Conservation (phyloP, 2,797 vertebrate species). For the Astyanax mexicanus region DNA sequence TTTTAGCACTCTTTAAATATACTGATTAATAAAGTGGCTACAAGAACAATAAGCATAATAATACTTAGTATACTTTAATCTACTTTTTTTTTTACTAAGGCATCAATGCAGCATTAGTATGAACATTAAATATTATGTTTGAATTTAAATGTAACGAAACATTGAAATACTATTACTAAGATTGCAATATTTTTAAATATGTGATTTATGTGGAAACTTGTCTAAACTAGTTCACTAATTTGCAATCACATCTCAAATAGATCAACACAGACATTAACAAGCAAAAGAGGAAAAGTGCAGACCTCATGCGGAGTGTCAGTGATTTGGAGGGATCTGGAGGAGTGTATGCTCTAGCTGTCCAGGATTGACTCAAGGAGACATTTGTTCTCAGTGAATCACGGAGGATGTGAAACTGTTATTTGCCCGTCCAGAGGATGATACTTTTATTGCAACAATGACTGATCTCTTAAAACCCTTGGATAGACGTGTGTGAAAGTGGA, state of each 20-base stretch:
- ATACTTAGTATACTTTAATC: too few species aligned
- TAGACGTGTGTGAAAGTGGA: constrained; percentile 41
- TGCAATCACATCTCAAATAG: background rate
- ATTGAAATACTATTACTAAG: too few species aligned
- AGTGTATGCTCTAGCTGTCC: background rate
- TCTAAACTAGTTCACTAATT: background rate
- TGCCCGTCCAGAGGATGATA: constrained; percentile 22
- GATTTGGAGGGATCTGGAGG: background rate
- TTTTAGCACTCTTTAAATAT: too few species aligned
- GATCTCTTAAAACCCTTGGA: constrained; percentile 44
- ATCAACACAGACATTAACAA: background rate
- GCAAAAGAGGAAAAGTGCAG: background rate
- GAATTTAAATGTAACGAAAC: background rate
- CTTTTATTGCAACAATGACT: constrained; percentile 47
- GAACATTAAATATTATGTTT: background rate
- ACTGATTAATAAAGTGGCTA: too few species aligned
- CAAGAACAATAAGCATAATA: too few species aligned
- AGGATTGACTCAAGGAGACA: constrained; percentile 13
- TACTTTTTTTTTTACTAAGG: too few species aligned
- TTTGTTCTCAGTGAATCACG: constrained; percentile 49
- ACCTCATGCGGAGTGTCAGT: background rate
- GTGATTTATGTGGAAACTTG: background rate
- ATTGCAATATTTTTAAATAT: too few species aligned
- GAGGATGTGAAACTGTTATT: constrained; percentile 20
- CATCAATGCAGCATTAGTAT: background rate